Conservation (phyloP, 37 sponge, comb jelly and placozoan species). For the Aphrocallistes beatrix region DNA sequence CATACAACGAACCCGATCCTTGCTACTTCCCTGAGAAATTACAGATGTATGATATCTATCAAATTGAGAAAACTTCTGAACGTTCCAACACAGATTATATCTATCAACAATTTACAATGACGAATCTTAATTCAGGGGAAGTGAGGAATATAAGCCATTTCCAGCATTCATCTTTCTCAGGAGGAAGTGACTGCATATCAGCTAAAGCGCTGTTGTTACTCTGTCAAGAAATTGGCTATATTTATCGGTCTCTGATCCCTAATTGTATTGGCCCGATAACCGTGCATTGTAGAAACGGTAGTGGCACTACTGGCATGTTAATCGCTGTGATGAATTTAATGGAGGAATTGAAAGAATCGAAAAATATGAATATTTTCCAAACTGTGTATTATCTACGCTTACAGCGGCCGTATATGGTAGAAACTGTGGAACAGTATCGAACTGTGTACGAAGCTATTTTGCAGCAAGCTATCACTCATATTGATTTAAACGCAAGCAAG, state of each 20-base stretch:
- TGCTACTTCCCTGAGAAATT: constrained; percentile 5
- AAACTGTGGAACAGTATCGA: neutral
- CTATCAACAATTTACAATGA: neutral
- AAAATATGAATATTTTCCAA: neutral
- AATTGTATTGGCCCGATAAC: neutral
- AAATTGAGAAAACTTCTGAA: neutral
- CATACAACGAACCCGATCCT: neutral
- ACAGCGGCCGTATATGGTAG: neutral
- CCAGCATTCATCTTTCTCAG: constrained; percentile 76
- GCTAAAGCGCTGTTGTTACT: constrained; percentile 60
- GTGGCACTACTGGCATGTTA: neutral
- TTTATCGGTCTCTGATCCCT: constrained; percentile 21
- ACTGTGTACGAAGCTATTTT: neutral
- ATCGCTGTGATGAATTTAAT: neutral
- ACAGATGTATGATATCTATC: neutral
- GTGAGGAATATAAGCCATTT: constrained; percentile 37
- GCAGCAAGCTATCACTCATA: neutral
- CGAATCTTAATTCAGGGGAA: neutral
- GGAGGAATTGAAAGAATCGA: constrained; percentile 3
- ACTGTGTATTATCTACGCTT: neutral
- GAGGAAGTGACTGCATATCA: constrained; percentile 49
- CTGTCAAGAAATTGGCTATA: constrained; percentile 58
- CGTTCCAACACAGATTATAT: neutral
- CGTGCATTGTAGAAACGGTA: neutral
- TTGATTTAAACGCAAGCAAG: neutral